Base-by-base conservation (phyloP, 2,888 invertebrate genomes). In the Atrina japonica region DNA sequence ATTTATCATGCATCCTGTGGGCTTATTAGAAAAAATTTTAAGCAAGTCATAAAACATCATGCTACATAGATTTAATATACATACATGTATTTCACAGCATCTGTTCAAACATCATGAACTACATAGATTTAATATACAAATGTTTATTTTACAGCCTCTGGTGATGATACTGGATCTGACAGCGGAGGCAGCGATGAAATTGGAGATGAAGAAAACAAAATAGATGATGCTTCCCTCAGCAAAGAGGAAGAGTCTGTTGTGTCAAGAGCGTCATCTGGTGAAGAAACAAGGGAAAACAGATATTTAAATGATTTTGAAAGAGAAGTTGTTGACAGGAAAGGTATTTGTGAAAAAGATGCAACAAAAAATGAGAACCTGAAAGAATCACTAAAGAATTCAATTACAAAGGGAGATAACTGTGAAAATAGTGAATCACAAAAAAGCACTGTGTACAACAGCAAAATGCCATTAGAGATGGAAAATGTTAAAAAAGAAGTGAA, bases 131-230 rank as follows among this genome's bases (percentile, higher is more conserved):
- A 30, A 18, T 18, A 30, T 56, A n/a, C 25, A 23, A 9, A 18
- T 43, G 43, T 53, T 25, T 14, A 25, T 25, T 25, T 55, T 61
- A 3, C 52, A 55, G 55, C 68, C 27, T 30, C 61, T 55, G 56
- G 47, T 35, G 68, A 53, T 27, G 68, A 68, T 6, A 55, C 41
- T 11, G 35, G 40, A 18, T 60, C 67, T 18, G 67, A 61, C n/a
- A 53, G 52, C 11, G 67, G 29, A 14, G 60, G 60, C 14, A 60
- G 45, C 16, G 60, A 60, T n/a, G 67, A 67, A 9, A 30, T 41
- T 21, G 29, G 16, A 25, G 47, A 67, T 30, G 27, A 67, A 18
- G 53, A 59, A 21, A 18, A 27, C 30, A 30, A 49, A 21, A 3
- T 61, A 56, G 40, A 41, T 9, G 40, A 25, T 21, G 23, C 23